Evolutionary conservation across 1,140 invertebrate species (phyloP).

Genomic region (Eubasilissa regina): DNA sequence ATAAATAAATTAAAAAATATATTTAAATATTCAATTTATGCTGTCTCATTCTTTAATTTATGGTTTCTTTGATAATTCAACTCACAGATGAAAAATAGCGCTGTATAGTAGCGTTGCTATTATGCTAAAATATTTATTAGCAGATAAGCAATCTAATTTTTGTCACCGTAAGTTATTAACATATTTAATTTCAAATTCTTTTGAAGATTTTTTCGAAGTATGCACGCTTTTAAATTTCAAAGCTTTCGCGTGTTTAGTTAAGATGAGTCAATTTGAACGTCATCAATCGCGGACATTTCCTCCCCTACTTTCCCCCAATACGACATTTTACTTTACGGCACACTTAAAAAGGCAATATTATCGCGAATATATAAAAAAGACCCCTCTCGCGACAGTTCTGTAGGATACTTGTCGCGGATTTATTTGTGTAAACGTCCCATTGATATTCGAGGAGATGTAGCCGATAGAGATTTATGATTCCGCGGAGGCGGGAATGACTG

Average conservation of each 20-base stretch:
- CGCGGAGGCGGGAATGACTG: not conserved
- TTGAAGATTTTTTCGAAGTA: conserved; percentile 11
- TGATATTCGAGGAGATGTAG: conserved; percentile 14
- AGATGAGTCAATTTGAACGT: not conserved
- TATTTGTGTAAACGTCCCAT: conserved; percentile 36
- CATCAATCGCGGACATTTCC: not conserved
- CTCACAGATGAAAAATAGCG: too few species aligned
- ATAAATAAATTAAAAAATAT: too few species aligned
- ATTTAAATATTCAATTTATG: too few species aligned
- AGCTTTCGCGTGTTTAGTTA: not conserved
- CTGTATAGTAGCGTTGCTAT: too few species aligned
- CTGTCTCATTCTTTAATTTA: too few species aligned
- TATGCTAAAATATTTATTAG: too few species aligned
- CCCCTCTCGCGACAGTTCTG: not conserved
- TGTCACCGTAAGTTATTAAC: not conserved
- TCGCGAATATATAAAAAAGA: conserved; percentile 42
- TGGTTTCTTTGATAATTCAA: too few species aligned
- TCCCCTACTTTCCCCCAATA: not conserved
- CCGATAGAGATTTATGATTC: conserved; percentile 12
- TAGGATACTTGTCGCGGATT: conserved; percentile 21
- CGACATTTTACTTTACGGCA: conserved; percentile 53
- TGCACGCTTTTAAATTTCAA: conserved; percentile 10
- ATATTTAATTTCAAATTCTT: too few species aligned
- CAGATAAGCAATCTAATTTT: too few species aligned
- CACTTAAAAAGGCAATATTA: conserved; percentile 58